Conservation (phyloP, 2,113 vertebrate species). For the Hippopotamus amphibius region DNA sequence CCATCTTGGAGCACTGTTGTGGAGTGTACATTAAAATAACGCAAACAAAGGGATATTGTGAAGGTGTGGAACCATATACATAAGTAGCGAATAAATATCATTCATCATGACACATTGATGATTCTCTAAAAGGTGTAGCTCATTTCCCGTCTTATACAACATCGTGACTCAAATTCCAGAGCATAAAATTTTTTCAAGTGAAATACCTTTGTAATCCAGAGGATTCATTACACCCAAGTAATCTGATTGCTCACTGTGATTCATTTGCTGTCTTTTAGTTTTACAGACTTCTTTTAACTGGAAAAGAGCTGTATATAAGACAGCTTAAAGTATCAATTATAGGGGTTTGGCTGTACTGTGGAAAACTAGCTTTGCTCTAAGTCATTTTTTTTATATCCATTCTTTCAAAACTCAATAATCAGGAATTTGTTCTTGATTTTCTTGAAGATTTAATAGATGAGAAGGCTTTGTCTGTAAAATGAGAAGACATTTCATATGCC, state of each 20-base stretch:
- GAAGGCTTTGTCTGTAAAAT: slow-evolving; percentile 3
- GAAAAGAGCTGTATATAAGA: background rate
- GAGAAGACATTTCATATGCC: background rate
- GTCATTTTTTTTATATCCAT: background rate
- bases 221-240: background rate
- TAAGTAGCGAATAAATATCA: accelerated
- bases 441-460: slow-evolving; percentile 14
- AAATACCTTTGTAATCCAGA: background rate
- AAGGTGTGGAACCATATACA: accelerated
- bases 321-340: background rate
- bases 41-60: background rate
- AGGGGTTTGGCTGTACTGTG: background rate
- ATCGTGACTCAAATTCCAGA: background rate
- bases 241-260: background rate
- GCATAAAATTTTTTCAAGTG: background rate
- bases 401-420: slow-evolving; percentile 24
- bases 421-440: slow-evolving; percentile 32
- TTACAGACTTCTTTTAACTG: slow-evolving; percentile 16
- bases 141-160: background rate
- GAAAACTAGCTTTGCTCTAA: background rate
- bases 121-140: background rate
- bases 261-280: slow-evolving; percentile 23
- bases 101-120: accelerated
- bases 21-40: too few species aligned
- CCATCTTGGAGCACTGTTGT: background rate